Percentiles rank a stretch among this genome's conserved stretches.
Conservation (phyloP, 1,140 invertebrate species). For the Bombus impatiens region DNA sequence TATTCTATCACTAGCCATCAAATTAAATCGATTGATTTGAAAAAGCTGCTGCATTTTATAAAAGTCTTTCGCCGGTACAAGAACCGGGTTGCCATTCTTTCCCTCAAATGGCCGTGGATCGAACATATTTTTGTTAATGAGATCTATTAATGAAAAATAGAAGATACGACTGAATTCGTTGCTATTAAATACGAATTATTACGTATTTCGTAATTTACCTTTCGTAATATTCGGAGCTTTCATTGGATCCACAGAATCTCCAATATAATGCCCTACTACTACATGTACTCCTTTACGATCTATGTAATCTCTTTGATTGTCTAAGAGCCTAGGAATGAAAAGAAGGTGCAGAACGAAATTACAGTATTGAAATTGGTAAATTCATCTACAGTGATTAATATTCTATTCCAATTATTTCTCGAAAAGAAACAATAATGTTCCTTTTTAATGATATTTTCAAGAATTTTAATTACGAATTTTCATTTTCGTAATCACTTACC, state of each 20-base stretch:
- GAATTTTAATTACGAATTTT: neutral
- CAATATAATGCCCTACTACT: slow-evolving; percentile 92
- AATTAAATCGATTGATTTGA: slow-evolving; percentile 94
- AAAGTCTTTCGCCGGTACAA: slow-evolving; percentile 89
- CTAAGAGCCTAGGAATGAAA: slow-evolving; percentile 75
- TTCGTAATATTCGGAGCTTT: slow-evolving; percentile 86
- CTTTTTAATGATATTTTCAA: neutral
- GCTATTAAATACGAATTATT: no score
- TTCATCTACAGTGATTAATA: neutral
- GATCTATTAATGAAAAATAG: slow-evolving; percentile 84
- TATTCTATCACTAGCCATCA: slow-evolving; percentile 95
- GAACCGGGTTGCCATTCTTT: slow-evolving; percentile 90
- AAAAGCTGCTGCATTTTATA: slow-evolving; percentile 91
- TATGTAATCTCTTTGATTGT: slow-evolving; percentile 86
- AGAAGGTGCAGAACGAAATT: neutral
- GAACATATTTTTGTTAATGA: slow-evolving; percentile 93
- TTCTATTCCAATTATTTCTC: neutral
- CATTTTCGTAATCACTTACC: slow-evolving; percentile 61
- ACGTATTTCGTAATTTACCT: slow-evolving; percentile 80
- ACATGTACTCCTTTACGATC: slow-evolving; percentile 89
- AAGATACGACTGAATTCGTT: neutral
- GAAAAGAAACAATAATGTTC: neutral
- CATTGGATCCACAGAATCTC: slow-evolving; percentile 84
- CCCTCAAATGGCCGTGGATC: slow-evolving; percentile 89
- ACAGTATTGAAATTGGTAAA: neutral